Conservation (phyloP, 2,113 vertebrate genomes). For the Centropus unirufus region DNA sequence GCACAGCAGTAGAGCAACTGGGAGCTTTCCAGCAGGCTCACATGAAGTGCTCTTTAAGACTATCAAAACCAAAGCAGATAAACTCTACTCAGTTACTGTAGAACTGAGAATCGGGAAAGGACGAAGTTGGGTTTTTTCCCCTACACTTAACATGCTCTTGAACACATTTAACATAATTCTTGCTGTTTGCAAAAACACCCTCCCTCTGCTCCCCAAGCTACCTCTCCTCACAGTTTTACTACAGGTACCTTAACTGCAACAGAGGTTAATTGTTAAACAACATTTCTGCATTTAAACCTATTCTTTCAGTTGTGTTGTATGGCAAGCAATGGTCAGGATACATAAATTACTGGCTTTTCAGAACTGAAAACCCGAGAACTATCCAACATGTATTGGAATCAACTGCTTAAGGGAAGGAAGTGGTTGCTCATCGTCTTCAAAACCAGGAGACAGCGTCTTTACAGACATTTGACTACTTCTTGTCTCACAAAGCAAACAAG, state of each 20-base stretch:
- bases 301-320: not conserved
- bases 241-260: not conserved
- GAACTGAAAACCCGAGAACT: not conserved
- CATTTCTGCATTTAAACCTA: not conserved
- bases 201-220: not conserved
- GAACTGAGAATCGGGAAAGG: not conserved
- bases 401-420: not conserved
- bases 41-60: not conserved
- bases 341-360: not conserved
- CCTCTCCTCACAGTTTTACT: not conserved
- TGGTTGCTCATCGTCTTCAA: not conserved
- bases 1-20: not conserved
- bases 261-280: not conserved
- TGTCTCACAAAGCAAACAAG: not conserved
- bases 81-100: not conserved
- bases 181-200: not conserved
- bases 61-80: not conserved
- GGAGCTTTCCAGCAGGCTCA: not conserved
- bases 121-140: not conserved
- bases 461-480: not conserved
- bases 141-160: not conserved
- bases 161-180: not conserved
- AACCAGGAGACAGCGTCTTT: not conserved
- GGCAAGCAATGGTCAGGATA: not conserved
- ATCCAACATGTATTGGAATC: not conserved